Evolutionary conservation across 2,113 vertebrate species (phyloP).

Genomic region (Pseudorhombus dupliciocellatus): DNA sequence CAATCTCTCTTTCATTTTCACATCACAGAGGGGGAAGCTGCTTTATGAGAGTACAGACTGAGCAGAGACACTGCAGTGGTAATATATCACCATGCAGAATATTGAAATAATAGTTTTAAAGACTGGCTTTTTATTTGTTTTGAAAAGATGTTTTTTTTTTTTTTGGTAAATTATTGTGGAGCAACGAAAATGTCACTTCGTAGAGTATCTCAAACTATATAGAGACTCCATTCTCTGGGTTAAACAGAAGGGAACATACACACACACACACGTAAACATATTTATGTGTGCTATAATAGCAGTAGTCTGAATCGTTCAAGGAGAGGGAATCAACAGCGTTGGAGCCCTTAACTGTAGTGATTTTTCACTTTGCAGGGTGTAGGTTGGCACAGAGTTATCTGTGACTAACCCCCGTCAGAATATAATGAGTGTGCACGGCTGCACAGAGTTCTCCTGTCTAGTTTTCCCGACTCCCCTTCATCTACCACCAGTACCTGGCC

Average conservation of each 20-base stretch:
- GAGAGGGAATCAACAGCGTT: constrained; percentile 13
- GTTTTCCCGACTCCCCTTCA: constrained; percentile 52
- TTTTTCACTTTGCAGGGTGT: constrained; percentile 39
- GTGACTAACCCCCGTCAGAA: constrained; percentile 52
- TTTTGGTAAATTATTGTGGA: no score
- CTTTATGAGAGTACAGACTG: constrained; percentile 24
- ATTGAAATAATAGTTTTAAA: constrained; percentile 4
- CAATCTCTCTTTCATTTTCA: constrained; percentile 13
- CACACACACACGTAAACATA: no score
- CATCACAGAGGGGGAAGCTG: constrained; percentile 6
- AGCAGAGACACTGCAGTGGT: neutral
- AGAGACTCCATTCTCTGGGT: neutral
- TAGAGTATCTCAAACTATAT: no score
- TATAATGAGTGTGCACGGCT: constrained; percentile 64
- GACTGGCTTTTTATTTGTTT: no score
- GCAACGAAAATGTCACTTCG: no score
- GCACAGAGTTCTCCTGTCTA: constrained; percentile 55
- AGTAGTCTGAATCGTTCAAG: constrained; percentile 3
- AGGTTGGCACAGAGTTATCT: constrained; percentile 45
- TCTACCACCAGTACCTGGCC: constrained; percentile 51
- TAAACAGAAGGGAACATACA: no score
- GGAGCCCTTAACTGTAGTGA: constrained; percentile 33
- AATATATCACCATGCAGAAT: constrained; percentile 12
- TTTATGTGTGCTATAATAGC: constrained; percentile 19
- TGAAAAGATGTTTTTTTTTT: no score